phyloP scores from a whole-genome alignment of 2,888 invertebrate genomes.

The Thera britannica region DNA sequence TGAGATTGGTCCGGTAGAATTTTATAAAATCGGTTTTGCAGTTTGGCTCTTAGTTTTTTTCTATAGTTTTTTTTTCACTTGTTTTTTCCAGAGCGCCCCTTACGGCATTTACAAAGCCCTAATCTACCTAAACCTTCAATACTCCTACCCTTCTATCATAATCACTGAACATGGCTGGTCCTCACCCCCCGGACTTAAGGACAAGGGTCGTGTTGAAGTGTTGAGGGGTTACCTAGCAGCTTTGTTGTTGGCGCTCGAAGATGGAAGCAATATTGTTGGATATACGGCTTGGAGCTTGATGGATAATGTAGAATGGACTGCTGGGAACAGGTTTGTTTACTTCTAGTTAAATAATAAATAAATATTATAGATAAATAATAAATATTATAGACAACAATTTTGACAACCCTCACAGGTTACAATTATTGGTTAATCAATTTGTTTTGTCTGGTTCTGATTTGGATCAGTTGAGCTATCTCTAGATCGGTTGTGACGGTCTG shows the following conservation, averaged over 20 bases:
- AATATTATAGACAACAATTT: too few relatives aligned
- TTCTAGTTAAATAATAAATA: background rate
- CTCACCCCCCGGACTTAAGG: conserved; percentile 69
- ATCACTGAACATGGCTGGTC: conserved; percentile 87
- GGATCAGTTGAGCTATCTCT: too few relatives aligned
- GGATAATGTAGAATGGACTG: conserved; percentile 88
- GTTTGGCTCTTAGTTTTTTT: too few relatives aligned
- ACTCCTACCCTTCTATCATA: conserved; percentile 62
- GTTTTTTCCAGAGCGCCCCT: conserved; percentile 65
- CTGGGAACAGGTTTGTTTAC: conserved; percentile 78
- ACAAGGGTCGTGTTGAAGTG: conserved; percentile 69
- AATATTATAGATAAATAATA: too few relatives aligned
- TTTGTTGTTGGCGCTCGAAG: conserved; percentile 76
- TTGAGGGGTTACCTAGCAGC: conserved; percentile 72
- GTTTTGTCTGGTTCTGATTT: too few relatives aligned
- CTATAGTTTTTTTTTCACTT: too few relatives aligned
- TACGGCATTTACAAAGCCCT: conserved; percentile 70
- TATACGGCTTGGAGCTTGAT: conserved; percentile 87
- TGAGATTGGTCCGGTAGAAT: too few relatives aligned
- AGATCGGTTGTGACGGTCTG: too few relatives aligned
- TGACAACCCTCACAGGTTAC: too few relatives aligned
- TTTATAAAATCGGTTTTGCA: too few relatives aligned
- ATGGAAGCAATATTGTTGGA: conserved; percentile 77
- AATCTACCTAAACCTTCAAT: conserved; percentile 62
- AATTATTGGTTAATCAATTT: too few relatives aligned